These are phyloP conservation scores for Cactoblastis cactorum DNA, from an alignment of 2,888 invertebrate genomes.

Conservation along the genomic window DNA sequence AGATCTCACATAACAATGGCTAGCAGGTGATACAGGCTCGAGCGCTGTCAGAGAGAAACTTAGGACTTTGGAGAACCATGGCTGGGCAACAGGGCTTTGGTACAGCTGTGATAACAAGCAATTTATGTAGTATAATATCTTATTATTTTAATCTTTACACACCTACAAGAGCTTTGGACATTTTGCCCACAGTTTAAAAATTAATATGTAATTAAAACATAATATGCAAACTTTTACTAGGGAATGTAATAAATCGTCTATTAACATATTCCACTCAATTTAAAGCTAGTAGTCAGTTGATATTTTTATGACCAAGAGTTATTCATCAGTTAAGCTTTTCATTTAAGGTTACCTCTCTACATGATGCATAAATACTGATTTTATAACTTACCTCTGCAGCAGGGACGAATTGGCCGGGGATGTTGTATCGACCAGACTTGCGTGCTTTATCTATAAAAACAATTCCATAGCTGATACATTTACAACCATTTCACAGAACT, in stretches of 20 bases:
- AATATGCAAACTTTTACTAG: neutral
- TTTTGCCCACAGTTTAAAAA: neutral
- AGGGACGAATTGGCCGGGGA: slow-evolving; percentile 48
- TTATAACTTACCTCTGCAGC: slow-evolving; percentile 41
- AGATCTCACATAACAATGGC: slow-evolving; percentile 40
- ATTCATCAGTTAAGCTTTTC: no score
- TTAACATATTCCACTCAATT: neutral
- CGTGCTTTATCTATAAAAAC: slow-evolving; percentile 46
- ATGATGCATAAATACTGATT: no score
- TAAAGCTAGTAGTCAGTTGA: no score
- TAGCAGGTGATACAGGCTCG: slow-evolving; percentile 32
- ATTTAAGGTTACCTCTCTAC: no score
- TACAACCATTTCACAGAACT: neutral
- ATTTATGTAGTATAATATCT: slow-evolving; percentile 18
- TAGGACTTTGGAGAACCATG: slow-evolving; percentile 54
- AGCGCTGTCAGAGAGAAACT: slow-evolving; percentile 58
- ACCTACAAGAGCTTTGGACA: neutral
- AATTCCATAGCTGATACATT: neutral
- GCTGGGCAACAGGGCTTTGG: slow-evolving; percentile 46
- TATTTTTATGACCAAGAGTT: no score
- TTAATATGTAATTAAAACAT: neutral
- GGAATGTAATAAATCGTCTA: neutral
- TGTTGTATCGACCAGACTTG: slow-evolving; percentile 49
- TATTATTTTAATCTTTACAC: neutral
- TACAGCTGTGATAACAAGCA: slow-evolving; percentile 53